These are phyloP conservation scores for Acrocephalus arundinaceus DNA, from an alignment of 2,113 vertebrate species.

Conservation along the genomic window DNA sequence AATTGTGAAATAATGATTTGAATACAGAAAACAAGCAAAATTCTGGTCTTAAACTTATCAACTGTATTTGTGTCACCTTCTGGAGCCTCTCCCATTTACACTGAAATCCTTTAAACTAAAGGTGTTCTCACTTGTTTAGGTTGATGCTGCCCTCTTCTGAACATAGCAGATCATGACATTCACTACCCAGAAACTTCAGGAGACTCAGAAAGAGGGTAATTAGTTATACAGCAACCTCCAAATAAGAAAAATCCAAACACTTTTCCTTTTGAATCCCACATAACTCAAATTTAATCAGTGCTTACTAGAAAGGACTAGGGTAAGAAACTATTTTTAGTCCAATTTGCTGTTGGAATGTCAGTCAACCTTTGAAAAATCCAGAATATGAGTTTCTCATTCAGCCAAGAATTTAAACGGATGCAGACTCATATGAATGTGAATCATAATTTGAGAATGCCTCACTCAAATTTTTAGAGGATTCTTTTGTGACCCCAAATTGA, in stretches of 20 bases:
- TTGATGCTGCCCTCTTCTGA: conserved; percentile 81
- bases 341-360: not conserved
- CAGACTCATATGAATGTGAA: not conserved
- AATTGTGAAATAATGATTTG: conserved; percentile 14
- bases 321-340: not conserved
- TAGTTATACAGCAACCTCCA: not conserved
- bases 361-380: not conserved
- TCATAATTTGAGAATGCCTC: not conserved
- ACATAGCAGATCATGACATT: not conserved
- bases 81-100: not conserved
- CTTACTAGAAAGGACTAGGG: not conserved
- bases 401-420: not conserved
- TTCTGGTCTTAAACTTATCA: conserved; percentile 28
- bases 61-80: conserved; percentile 11
- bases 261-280: not conserved
- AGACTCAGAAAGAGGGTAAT: not conserved
- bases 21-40: conserved; percentile 14
- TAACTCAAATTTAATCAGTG: not conserved
- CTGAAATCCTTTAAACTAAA: not conserved
- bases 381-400: not conserved
- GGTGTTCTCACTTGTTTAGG: conserved; percentile 3
- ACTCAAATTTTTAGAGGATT: not conserved
- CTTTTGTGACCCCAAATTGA: not conserved
- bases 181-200: not conserved
- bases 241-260: not conserved